Base-by-base conservation (phyloP, 2,113 vertebrate species). In the Morone chrysops region DNA sequence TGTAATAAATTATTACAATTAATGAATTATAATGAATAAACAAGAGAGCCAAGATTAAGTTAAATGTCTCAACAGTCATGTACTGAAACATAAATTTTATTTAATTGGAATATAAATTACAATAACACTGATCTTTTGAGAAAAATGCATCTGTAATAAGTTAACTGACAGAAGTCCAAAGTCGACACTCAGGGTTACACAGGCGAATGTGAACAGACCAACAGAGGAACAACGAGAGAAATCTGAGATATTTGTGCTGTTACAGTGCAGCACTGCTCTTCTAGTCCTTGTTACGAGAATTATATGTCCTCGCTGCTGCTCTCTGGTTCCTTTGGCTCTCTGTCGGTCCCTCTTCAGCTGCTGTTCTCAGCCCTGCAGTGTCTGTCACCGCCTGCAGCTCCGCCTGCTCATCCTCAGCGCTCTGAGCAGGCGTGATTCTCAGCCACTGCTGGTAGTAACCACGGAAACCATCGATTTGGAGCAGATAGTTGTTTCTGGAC, bases 361-460 rank as follows among this genome's bases (percentile, higher is more conserved):
- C 82, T 18, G 62, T 66, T 45, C 71, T 71, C 45, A 51, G 41
- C 17, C 1, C 57, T 20, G 48, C 62, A 36, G 40, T 3, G 0
- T 51, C 68, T 0, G 50, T 36, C 65, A 86, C 67, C 6, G 47
- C 2, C 72, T 81, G 59, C 47, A 57, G 61, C 9, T 20, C 53
- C 3, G 13, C 25, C 76, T 81, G 75, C 56, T 81, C 36, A 0
- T 82, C 83, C 25, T 89, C 87, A 0, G 94, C 92, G 68, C 95
- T 95, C 79, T 97, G 94, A 70, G 92, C 97, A 2, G 95, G 95
- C 97, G 97, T 96, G 14, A 86, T 68, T 78, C 93, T 95, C 65
- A 99, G 88, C 98, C 98, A 99, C n/a, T 94, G 75, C 80, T 96
- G 94, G 85, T 99, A 99, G 92, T 95, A 99, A 81, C 97, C 96